Base-by-base conservation (phyloP, 2,797 vertebrate genomes). In the Tinamus major region DNA sequence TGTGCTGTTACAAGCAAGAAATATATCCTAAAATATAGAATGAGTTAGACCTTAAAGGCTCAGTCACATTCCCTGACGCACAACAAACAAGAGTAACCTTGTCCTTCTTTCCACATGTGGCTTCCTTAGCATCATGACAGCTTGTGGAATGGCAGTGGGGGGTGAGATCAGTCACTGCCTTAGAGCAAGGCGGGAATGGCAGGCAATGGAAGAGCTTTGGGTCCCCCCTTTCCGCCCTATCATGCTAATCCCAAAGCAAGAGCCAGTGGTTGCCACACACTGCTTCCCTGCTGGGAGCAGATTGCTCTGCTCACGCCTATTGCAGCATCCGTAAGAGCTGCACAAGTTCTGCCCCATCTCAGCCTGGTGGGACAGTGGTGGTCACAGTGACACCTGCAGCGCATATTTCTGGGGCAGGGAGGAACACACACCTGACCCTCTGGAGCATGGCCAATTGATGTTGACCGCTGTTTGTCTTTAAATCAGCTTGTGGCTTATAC, bases 31-130 rank as follows among this genome's bases (percentile, higher is more conserved):
- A 96, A 88, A 83, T 79, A 75, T 69, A 94, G 90, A 91, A 92
- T 56, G 67, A 95, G 44, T 42, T 90, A 93, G 70, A 35, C 46
- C 89, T 79, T 89, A 96, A 95, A 90, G 77, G 51, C 95, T 97
- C 88, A 92, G 95, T 95, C 93, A 89, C 79, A 92, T 89, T 65
- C 63, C 92, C 77, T 70, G 8, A 19, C 49, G 61, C 68, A 64
- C 80, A 77, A 81, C 51, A 29, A 90, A 48, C 41, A 87, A 89
- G 46, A 77, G 2, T 18, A 88, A 58, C 41, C 44, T 79, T 86
- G 64, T 33, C 41, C 64, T 82, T 91, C 82, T 53, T 89, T 64
- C 67, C 12, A 4, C 41, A 26, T 82, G 64, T 55, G 71, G 44
- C 46, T 93, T 93, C 35, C 53, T 62, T 62, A 41, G 31, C 39